Evolutionary conservation across 2,888 invertebrate species (phyloP).

Genomic region (Papilio protenor): DNA sequence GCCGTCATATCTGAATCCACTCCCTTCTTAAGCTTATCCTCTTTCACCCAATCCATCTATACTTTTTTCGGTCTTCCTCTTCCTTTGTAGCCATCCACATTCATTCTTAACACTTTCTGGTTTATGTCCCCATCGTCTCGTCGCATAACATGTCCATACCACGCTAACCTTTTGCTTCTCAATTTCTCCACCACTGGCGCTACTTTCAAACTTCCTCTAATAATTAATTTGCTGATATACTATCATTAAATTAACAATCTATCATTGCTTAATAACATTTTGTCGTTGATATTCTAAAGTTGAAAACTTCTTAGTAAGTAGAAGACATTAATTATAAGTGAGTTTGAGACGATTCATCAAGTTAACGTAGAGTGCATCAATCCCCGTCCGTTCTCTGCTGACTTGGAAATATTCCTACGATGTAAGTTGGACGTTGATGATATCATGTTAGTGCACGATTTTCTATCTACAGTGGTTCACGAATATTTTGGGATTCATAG

Average conservation of each 20-base stretch:
- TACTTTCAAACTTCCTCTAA: too few species aligned
- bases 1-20: too few species aligned
- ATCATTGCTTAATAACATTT: slow-evolving; percentile 7
- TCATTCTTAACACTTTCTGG: too few species aligned
- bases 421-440: slow-evolving; percentile 12
- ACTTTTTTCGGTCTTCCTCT: too few species aligned
- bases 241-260: neutral
- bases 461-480: neutral
- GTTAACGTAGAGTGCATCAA: slow-evolving; percentile 13
- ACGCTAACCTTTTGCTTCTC: too few species aligned
- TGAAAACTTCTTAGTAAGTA: slow-evolving; percentile 2
- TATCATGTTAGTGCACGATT: slow-evolving; percentile 2
- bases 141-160: too few species aligned
- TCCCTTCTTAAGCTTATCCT: too few species aligned
- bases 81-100: too few species aligned
- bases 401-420: slow-evolving; percentile 15
- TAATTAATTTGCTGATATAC: neutral
- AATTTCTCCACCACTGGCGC: too few species aligned
- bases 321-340: slow-evolving; percentile 20
- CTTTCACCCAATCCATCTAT: too few species aligned
- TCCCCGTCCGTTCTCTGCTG: slow-evolving; percentile 10
- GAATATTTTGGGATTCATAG: neutral
- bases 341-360: slow-evolving; percentile 24
- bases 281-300: slow-evolving; percentile 3
- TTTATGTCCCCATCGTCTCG: too few species aligned